Percentiles rank a stretch among this genome's conserved stretches.
These are phyloP conservation scores for Mus caroli DNA, from an alignment of 2,797 vertebrate genomes.

Conservation along the genomic window DNA sequence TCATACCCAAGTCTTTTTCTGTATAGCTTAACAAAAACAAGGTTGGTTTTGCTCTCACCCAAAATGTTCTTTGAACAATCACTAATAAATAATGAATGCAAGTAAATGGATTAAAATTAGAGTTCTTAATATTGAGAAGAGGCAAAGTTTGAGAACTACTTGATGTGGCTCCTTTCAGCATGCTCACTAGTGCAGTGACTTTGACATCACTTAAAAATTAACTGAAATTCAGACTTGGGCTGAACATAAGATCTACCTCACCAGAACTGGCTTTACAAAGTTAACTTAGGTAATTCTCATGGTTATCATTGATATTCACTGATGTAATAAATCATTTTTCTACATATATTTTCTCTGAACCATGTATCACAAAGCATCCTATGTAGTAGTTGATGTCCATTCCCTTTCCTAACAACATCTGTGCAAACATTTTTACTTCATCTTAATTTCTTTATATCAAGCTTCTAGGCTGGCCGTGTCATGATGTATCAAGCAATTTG, in stretches of 20 bases:
- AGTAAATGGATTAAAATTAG: constrained; percentile 38
- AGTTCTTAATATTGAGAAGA: background rate
- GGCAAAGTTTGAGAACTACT: background rate
- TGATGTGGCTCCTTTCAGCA: background rate
- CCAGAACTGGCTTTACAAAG: background rate
- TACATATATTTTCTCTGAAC: background rate
- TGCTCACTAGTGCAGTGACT: background rate
- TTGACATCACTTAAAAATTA: background rate
- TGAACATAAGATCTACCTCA: background rate
- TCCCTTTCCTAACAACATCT: background rate
- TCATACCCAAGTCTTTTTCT: background rate
- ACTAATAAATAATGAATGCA: background rate
- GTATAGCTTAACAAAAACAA: background rate
- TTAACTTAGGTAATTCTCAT: background rate
- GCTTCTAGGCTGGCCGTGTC: background rate
- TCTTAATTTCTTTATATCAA: background rate
- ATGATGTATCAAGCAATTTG: background rate
- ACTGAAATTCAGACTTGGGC: background rate
- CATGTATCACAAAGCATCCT: background rate
- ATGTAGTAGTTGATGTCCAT: background rate
- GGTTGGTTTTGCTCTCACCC: background rate
- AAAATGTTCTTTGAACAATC: background rate
- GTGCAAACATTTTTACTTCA: background rate
- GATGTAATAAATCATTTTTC: background rate
- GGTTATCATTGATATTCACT: background rate